These are phyloP conservation scores for Venustaconcha ellipsiformis DNA, from an alignment of 1,140 invertebrate species.

Conservation along the genomic window DNA sequence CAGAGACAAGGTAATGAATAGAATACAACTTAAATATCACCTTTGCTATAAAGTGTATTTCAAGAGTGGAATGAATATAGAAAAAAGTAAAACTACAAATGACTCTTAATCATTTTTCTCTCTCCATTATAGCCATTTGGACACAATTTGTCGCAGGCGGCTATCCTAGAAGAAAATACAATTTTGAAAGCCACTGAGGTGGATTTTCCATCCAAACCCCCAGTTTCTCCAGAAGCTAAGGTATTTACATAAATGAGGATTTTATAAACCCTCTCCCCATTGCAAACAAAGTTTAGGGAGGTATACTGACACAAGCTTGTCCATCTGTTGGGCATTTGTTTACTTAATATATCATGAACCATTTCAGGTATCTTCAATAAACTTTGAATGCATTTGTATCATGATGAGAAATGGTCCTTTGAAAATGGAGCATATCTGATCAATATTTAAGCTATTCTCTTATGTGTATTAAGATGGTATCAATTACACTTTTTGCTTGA, in stretches of 20 bases:
- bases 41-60: no score
- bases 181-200: slow-evolving; percentile 99
- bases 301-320: neutral
- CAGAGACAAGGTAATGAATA: no score
- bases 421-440: neutral
- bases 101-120: neutral
- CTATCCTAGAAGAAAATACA: slow-evolving; percentile 99
- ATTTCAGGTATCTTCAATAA: neutral
- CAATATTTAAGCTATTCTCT: no score
- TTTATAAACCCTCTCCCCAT: no score
- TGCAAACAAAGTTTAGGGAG: no score
- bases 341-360: neutral
- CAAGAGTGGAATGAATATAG: no score
- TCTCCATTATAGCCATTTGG: slow-evolving; percentile 86
- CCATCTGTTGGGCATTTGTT: neutral
- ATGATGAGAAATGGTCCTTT: neutral
- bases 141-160: slow-evolving; percentile 99
- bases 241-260: slow-evolving; percentile 59
- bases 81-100: no score
- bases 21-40: no score
- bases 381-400: neutral
- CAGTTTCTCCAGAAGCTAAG: slow-evolving; percentile 97
- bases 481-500: no score
- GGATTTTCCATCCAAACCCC: slow-evolving; percentile 98
- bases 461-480: no score